A percentile compares a stretch with the other conserved stretches of the same genome.
Conservation (phyloP, 2,888 invertebrate species). For the Plebejus argus region DNA sequence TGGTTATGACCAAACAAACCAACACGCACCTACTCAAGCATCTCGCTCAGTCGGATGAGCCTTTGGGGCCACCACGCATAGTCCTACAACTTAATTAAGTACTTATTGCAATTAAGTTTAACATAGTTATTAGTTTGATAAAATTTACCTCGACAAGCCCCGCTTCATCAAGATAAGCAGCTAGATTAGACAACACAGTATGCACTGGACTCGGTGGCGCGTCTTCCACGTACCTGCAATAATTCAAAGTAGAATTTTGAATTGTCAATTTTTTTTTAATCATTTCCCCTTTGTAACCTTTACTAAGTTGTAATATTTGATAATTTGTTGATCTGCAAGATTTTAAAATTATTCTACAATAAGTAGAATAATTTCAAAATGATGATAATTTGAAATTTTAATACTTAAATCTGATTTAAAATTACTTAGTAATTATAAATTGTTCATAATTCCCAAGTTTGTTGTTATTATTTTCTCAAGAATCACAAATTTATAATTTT, state of each 20-base stretch:
- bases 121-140: not conserved
- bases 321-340: not conserved
- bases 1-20: too few relatives aligned
- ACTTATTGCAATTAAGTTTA: not conserved
- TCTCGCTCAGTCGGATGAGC: too few relatives aligned
- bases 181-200: slow-evolving; percentile 63
- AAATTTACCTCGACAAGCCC: slow-evolving; percentile 57
- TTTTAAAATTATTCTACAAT: not conserved
- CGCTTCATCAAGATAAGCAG: slow-evolving; percentile 60
- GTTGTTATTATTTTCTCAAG: too few relatives aligned
- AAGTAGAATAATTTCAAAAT: too few relatives aligned
- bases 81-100: not conserved
- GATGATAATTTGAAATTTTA: not conserved
- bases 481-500: too few relatives aligned
- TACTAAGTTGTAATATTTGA: too few relatives aligned
- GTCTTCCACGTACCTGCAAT: slow-evolving; percentile 64
- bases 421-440: not conserved
- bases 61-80: too few relatives aligned
- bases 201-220: slow-evolving; percentile 65
- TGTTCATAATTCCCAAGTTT: too few relatives aligned
- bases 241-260: slow-evolving; percentile 31
- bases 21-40: too few relatives aligned
- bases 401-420: not conserved
- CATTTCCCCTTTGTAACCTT: too few relatives aligned
- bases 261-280: not conserved